Base-by-base conservation (phyloP, 1,140 invertebrate species). In the Brachionus plicatilis region DNA sequence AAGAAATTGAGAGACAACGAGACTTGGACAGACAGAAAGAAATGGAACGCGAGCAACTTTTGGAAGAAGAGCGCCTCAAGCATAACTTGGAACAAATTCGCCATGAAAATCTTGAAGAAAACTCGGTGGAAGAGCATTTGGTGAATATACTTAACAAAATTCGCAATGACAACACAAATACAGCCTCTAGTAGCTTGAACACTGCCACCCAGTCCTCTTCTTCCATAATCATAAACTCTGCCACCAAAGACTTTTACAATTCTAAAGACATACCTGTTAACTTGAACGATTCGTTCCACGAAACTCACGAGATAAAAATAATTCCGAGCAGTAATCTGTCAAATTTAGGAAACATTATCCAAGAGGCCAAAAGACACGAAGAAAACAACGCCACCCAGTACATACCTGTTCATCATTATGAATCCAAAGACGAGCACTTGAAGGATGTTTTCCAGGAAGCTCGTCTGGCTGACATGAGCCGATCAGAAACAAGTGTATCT, bases 371-470 rank as follows among this genome's bases (percentile, higher is more conserved):
- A 72, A n/a, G 37, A n/a, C 29, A 43, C n/a, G 68, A 72, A 72
- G 33, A 72, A 43, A 72, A 1, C 1, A 3, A 68, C 33, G 7
- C 70, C 17, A n/a, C 33, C 4, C 33, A 75, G n/a, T 43, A 75
- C 33, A 24, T 50, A 76, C 72, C 72, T 76, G 43, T 76, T 76
- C 33, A 76, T 24, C 20, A 76, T 50, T n/a, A 37, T 20, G 72
- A 47, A 20, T 50, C 72, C 14, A 76, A 76, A 29, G 72, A 24
- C 43, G 68, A 72, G 1, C 41, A 43, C 24, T 53, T 76, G 27
- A 76, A 76, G 43, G 72, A 76, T 12, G 29, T 76, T 50, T 76
- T 50, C n/a, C 45, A 76, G 14, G 72, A 76, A 50, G 72, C 43
- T 9, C 68, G 68, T 20, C 8, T 72, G 14, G 68, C 68, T 17